phyloP scores from a whole-genome alignment of 2,113 vertebrate genomes.

The Vicugna pacos region DNA sequence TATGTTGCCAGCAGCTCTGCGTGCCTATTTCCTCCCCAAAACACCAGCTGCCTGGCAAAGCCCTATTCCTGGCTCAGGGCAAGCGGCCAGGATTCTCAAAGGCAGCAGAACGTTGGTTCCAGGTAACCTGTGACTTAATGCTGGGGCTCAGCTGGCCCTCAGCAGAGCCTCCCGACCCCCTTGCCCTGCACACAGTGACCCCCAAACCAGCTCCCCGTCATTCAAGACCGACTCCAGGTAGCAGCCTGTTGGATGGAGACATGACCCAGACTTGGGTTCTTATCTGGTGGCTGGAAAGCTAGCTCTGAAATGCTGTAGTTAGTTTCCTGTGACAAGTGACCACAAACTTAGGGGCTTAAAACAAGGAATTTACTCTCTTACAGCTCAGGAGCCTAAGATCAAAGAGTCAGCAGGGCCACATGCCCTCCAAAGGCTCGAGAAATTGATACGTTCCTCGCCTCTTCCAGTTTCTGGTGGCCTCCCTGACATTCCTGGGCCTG shows the following conservation, averaged over 20 bases:
- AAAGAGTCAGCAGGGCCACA: neutral
- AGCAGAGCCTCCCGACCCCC: neutral
- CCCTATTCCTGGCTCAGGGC: neutral
- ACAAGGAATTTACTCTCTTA: neutral
- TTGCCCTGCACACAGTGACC: neutral
- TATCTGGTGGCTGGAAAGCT: neutral
- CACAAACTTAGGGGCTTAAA: neutral
- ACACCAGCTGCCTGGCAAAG: conserved; percentile 51
- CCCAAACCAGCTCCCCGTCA: fast-evolving
- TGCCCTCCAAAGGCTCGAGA: neutral
- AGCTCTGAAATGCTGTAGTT: neutral
- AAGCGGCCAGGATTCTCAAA: neutral
- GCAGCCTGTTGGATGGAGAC: neutral
- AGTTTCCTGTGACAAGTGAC: neutral
- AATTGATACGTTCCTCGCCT: neutral
- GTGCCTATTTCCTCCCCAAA: neutral
- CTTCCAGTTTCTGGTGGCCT: neutral
- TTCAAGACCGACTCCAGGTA: neutral
- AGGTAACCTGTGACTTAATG: neutral
- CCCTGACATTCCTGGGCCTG: no score
- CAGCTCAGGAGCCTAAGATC: neutral
- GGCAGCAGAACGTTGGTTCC: neutral
- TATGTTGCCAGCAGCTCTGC: neutral
- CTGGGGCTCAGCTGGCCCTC: neutral
- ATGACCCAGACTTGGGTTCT: neutral